Evolutionary conservation across 2,888 invertebrate species (phyloP).

Genomic region (Callimorpha dominula): DNA sequence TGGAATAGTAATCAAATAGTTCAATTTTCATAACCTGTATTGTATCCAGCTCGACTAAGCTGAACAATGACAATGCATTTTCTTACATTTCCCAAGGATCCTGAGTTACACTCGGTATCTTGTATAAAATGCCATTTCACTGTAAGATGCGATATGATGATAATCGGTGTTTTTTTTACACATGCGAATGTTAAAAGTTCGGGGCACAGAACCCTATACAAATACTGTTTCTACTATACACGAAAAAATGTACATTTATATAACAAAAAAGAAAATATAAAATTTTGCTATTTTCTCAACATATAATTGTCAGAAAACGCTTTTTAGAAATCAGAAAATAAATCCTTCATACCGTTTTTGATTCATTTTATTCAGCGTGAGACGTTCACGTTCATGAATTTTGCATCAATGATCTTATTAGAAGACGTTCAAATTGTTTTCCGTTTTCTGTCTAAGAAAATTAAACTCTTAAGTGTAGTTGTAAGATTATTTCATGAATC

Average conservation of each 20-base stretch:
- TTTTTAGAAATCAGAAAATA: slow-evolving; percentile 18
- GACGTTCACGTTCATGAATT: slow-evolving; percentile 40
- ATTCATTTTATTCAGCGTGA: slow-evolving; percentile 15
- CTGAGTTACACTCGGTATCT: neutral
- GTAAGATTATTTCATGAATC: neutral
- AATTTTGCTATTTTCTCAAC: slow-evolving; percentile 9
- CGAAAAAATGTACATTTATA: neutral
- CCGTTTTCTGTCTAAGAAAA: slow-evolving; percentile 20
- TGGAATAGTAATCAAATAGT: neutral
- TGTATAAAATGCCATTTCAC: too few relatives aligned
- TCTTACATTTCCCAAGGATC: neutral
- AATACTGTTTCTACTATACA: neutral
- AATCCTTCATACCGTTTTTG: slow-evolving; percentile 18
- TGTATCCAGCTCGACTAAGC: neutral
- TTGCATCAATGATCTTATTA: slow-evolving; percentile 34
- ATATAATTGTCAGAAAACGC: slow-evolving; percentile 15
- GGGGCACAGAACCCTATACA: neutral
- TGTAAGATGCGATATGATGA: neutral
- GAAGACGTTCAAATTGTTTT: slow-evolving; percentile 23
- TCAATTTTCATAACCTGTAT: neutral
- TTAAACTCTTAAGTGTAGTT: slow-evolving; percentile 17
- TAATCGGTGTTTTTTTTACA: neutral
- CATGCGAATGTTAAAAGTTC: too few relatives aligned
- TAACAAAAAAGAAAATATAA: neutral
- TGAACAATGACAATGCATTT: too few relatives aligned